Percentiles rank a stretch among this genome's conserved stretches.
Evolutionary conservation across 2,888 invertebrate species (phyloP).

Genomic region (Asteroscopus sphinx): DNA sequence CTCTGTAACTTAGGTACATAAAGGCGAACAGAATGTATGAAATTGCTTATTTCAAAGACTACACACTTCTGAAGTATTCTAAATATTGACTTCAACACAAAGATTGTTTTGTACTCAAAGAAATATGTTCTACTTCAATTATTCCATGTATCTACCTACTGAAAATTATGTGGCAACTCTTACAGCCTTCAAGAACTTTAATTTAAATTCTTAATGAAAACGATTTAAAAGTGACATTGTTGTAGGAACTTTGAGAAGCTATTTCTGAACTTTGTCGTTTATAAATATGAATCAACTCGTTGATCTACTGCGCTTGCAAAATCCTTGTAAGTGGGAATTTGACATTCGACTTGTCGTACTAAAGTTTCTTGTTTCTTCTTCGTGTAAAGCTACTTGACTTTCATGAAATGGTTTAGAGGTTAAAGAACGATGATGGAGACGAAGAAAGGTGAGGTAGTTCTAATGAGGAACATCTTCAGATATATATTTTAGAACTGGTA

Average conservation of each 20-base stretch:
- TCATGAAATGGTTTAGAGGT: neutral
- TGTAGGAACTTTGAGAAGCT: slow-evolving; percentile 6
- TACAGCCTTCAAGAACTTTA: neutral
- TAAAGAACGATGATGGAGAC: neutral
- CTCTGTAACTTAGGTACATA: too few species aligned
- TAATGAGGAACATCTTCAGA: too few species aligned
- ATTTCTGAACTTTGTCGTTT: slow-evolving; percentile 1
- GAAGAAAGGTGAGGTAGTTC: too few species aligned
- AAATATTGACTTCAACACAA: too few species aligned
- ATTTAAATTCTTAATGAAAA: slow-evolving; percentile 11
- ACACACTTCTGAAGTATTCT: too few species aligned
- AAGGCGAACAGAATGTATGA: too few species aligned
- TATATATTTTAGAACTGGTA: too few species aligned
- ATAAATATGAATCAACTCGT: slow-evolving; percentile 15
- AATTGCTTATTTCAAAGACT: too few species aligned
- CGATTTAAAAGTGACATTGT: slow-evolving; percentile 6
- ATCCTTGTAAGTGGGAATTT: neutral
- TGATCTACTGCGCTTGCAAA: neutral
- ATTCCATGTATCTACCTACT: too few species aligned
- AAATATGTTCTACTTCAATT: too few species aligned
- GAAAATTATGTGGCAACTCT: neutral
- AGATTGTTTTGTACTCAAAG: too few species aligned
- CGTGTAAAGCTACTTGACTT: too few species aligned
- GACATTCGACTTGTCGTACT: neutral
- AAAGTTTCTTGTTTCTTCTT: slow-evolving; percentile 4